Conservation (phyloP, 2,888 invertebrate genomes). For the Polydrusus pterygomalis region DNA sequence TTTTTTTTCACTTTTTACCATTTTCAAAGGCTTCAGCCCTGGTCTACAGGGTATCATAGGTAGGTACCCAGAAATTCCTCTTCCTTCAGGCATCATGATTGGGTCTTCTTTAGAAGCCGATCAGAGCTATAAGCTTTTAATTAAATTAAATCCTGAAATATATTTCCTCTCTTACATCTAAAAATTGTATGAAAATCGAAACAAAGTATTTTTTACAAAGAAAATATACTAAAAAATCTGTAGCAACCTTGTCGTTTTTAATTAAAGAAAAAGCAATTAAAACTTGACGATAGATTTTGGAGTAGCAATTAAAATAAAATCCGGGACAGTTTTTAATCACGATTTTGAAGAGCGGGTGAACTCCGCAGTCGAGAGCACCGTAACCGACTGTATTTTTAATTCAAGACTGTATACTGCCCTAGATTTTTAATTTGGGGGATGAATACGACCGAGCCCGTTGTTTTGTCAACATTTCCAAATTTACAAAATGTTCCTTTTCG, state of each 20-base stretch:
- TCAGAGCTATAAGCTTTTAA: no score
- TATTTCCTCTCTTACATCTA: background rate
- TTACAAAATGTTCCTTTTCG: no score
- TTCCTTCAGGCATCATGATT: no score
- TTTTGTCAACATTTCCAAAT: no score
- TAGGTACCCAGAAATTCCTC: no score
- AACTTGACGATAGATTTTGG: conserved; percentile 50
- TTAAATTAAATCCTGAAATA: no score
- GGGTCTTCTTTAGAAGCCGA: no score
- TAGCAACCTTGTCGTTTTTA: conserved; percentile 46
- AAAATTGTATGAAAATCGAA: conserved; percentile 1
- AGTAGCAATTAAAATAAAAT: conserved; percentile 55
- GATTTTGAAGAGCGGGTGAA: conserved; percentile 36
- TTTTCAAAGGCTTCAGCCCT: no score
- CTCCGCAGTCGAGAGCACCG: conserved; percentile 15
- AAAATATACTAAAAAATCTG: conserved; percentile 23
- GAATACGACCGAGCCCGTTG: no score
- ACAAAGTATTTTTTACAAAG: conserved; percentile 37
- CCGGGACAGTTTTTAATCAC: conserved; percentile 50
- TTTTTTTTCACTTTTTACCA: no score
- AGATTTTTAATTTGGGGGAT: conserved; percentile 18
- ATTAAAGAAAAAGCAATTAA: conserved; percentile 49
- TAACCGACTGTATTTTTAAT: conserved; percentile 33
- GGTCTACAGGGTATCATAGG: no score
- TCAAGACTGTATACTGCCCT: conserved; percentile 24